These are phyloP conservation scores for Verasper variegatus DNA, from an alignment of 2,113 vertebrate genomes.

Conservation along the genomic window DNA sequence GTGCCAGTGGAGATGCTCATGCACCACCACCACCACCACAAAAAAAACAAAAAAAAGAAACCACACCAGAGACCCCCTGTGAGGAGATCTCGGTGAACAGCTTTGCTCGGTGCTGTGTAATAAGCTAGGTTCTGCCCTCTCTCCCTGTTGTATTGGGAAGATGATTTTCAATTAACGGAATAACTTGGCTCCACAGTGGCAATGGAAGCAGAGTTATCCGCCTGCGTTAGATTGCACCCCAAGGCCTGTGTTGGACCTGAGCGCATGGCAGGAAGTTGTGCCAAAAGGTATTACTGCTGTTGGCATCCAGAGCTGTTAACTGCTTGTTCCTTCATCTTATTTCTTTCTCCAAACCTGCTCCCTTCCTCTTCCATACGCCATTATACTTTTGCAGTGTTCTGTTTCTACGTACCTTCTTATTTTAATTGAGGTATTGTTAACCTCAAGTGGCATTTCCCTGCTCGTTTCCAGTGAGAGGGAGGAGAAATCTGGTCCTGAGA, in stretches of 20 bases:
- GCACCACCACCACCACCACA: not conserved
- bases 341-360: not conserved
- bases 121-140: slow-evolving; percentile 41
- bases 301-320: slow-evolving; percentile 42
- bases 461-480: slow-evolving; percentile 32
- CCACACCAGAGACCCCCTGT: slow-evolving; percentile 33
- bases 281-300: slow-evolving; percentile 58
- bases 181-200: slow-evolving; percentile 50
- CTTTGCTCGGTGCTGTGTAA: slow-evolving; percentile 40
- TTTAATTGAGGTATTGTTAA: slow-evolving; percentile 26
- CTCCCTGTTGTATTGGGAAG: slow-evolving; percentile 50
- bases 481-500: slow-evolving; percentile 11
- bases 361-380: not conserved
- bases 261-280: slow-evolving; percentile 38
- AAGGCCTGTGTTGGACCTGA: slow-evolving; percentile 33
- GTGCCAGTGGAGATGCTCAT: slow-evolving; percentile 1
- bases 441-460: slow-evolving; percentile 63
- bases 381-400: not conserved
- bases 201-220: slow-evolving; percentile 41
- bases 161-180: slow-evolving; percentile 74
- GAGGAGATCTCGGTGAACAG: slow-evolving; percentile 20
- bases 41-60: not conserved
- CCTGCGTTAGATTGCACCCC: slow-evolving; percentile 33
- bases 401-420: not conserved
- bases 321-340: slow-evolving; percentile 18